A percentile compares a stretch with the other conserved stretches of the same genome.
phyloP scores from a whole-genome alignment of 2,888 invertebrate genomes.

The Prosapia bicincta region DNA sequence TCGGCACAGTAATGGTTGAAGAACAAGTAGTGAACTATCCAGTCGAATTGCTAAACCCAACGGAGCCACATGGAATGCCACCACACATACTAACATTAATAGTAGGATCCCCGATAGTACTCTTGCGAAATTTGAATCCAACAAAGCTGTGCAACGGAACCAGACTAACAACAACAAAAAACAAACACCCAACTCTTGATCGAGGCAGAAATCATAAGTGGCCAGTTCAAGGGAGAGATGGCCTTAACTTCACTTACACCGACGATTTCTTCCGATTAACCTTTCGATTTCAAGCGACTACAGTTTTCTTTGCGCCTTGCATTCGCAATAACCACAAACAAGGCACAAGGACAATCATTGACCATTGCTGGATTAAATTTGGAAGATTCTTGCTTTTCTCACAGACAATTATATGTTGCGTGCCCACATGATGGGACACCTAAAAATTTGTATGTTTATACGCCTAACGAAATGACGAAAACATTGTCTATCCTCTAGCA shows the following conservation, averaged over 20 bases:
- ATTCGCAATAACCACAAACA: neutral
- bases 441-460: neutral
- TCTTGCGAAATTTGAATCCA: conserved; percentile 38
- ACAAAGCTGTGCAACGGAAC: conserved; percentile 41
- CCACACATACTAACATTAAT: neutral
- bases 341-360: neutral
- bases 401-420: neutral
- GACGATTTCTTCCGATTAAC: conserved; percentile 23
- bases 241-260: conserved; percentile 33
- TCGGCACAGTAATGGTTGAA: conserved; percentile 24
- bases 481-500: neutral
- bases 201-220: conserved; percentile 36
- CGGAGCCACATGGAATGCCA: neutral
- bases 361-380: neutral
- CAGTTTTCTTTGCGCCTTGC: neutral
- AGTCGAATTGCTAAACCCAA: conserved; percentile 43
- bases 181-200: conserved; percentile 37
- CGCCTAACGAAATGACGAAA: neutral
- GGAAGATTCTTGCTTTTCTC: neutral
- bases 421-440: neutral
- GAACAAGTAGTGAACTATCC: conserved; percentile 22
- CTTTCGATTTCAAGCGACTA: neutral
- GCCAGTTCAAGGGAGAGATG: conserved; percentile 35
- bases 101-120: conserved; percentile 33
- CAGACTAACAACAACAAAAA: conserved; percentile 36